Evolutionary conservation across 1,140 invertebrate species (phyloP), one percentile per base, ranked within the genome.

Genomic region (Drosophila eugracilis): DNA sequence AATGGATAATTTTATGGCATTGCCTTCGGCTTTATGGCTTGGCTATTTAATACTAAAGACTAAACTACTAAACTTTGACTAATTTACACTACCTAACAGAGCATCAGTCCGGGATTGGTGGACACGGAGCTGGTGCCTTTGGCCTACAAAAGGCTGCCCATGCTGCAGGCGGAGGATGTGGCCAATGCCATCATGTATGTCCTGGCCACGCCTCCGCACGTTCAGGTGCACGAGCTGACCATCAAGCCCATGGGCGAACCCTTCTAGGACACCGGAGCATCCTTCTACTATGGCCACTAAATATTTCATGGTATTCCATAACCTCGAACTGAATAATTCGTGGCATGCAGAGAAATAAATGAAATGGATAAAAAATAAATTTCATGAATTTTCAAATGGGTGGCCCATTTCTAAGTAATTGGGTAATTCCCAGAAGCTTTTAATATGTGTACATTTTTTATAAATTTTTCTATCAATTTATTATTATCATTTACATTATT

Each of bases 31-130:
- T 1, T 21, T 26, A 37, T 45, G 24, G 17, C 22, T 14, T 10
- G 9, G 26, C 24, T 19, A 5, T 6, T 48, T 19, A 28, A 48
- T 19, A 12, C 4, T 4, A 1, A 3, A 4, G 5, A 3, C 6
- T 19, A 22, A 6, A 6, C 19, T 3, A 7, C 5, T 7, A 14
- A 12, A 7, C 19, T 14, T 10, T 19, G 21, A 28, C 10, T 30
- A 12, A 36, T 34, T 4, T 70, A 14, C 26, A 21, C 17, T 65
- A 86, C 0, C 19, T 17, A 36, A 6, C 90, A 49, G 94, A 93
- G 92, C 75, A 93, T 95, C 6, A 94, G 94, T 80, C 94, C 94
- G 1, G 94, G 94, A 2, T 50, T 93, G 4, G 93, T 94, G 3
- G 86, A 92, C 50, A 94, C 94, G 0, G 93, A 94, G 69, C 90